Percentiles rank a stretch among this genome's conserved stretches.
These are phyloP conservation scores for Drosophila varians DNA, from an alignment of 1,140 invertebrate genomes.

Conservation along the genomic window DNA sequence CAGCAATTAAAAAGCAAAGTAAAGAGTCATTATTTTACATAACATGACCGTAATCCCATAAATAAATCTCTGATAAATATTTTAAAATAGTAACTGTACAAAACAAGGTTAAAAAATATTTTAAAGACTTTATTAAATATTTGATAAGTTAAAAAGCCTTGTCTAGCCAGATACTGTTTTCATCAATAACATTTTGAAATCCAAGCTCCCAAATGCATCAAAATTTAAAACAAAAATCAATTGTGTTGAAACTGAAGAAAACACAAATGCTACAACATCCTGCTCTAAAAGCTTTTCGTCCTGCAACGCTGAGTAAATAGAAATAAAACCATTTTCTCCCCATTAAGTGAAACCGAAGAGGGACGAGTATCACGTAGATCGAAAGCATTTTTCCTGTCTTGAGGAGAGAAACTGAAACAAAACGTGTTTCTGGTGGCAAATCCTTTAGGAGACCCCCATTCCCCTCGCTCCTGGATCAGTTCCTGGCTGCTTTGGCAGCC, in stretches of 20 bases:
- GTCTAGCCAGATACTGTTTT: no score
- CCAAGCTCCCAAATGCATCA: no score
- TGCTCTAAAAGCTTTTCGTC: constrained; percentile 1
- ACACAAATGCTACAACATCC: not conserved
- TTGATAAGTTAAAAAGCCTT: not conserved
- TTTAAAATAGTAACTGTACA: no score
- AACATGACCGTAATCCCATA: no score
- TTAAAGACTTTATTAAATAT: no score
- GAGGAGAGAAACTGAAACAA: constrained; percentile 45
- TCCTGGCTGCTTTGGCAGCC: constrained; percentile 18
- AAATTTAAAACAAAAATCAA: no score
- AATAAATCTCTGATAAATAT: no score
- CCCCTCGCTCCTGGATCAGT: not conserved
- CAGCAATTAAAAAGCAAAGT: no score
- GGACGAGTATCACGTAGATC: constrained; percentile 45
- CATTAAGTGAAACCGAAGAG: constrained; percentile 27
- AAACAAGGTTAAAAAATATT: no score
- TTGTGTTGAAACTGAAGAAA: not conserved
- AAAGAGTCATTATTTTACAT: no score
- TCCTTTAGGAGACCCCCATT: constrained; percentile 6
- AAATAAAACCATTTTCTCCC: constrained; percentile 44
- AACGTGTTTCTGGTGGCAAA: constrained; percentile 39
- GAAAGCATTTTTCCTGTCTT: constrained; percentile 33
- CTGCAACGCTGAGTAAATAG: constrained; percentile 18
- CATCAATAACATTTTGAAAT: no score